Evolutionary conservation across 2,113 vertebrate genomes (phyloP), one percentile per base, ranked within the genome.

Genomic region (Taurulus bubalis): DNA sequence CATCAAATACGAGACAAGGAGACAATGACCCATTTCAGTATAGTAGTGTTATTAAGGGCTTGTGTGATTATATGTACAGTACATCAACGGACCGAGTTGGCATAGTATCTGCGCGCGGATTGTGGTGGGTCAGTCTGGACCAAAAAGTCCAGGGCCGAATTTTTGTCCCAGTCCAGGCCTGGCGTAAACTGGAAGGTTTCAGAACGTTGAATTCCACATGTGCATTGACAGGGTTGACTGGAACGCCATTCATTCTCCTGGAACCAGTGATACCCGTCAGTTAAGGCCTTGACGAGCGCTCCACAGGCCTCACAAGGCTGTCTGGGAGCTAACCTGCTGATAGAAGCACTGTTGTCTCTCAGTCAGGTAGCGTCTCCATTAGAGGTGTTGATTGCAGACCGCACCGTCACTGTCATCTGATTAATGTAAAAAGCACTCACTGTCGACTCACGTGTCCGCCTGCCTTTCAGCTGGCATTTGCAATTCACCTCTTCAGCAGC

Each of bases 281-380:
- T 75, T 71, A 18, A 66, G 65, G 67, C 67, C 76, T 75, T 81
- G 74, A 80, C 77, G 80, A 18, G 28, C 60, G 55, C 85, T 80
- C 60, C 36, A 47, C 40, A 15, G 77, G 59, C 32, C 70, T 69
- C 74, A 40, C 51, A 58, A 75, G 74, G 60, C 67, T 71, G 68
- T 82, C 71, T 79, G 78, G 68, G 65, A 82, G 80, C 77, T 45
- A 74, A 84, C 80, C 69, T 80, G 85, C 86, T 82, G 87, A 90
- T 55, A 49, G 28, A 71, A 83, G 73, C 53, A 11, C 56, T 69
- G 75, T 45, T 63, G 53, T 74, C 83, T 84, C 76, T 82, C 85
- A 65, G 79, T 85, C 88, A 82, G 69, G 47, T 71, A 72, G 56
- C 71, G 79, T 87, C 82, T 90, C 83, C 87, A 84, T 92, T 87